Base-by-base conservation (phyloP, 1,140 invertebrate genomes). In the Colletes gigas region DNA sequence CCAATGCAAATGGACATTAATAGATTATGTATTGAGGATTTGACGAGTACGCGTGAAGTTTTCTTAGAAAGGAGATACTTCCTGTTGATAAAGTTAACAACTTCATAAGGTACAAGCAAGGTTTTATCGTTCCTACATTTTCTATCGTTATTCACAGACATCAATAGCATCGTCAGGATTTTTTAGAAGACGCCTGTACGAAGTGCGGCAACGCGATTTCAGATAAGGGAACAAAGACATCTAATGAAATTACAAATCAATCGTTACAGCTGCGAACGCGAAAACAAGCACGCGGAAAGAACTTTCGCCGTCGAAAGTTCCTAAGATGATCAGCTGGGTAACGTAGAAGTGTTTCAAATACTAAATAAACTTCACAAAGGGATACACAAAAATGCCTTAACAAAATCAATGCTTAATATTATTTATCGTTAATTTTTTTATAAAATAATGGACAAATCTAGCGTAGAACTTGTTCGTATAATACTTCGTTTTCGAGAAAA, bases 281-380 rank as follows among this genome's bases (percentile, higher is more conserved):
- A 87, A 86, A 84, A 87, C 74, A 66, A 75, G 82, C 82, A 41
- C 75, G 78, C 82, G 85, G 84, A 87, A 87, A 87, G 81, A 83
- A 87, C 85, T 87, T 86, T 84, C 85, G 82, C 84, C 82, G 75
- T 84, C 78, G 84, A 86, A 87, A 87, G 82, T 82, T 83, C 63
- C 82, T 30, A 83, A 83, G 63, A 83, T 68, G 81, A 83, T 83
- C 85, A 86, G 86, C 85, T 84, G 85, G 88, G 79, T 76, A 82
- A 82, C 79, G 54, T 81, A 55, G 73, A 87, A 80, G 83, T 83
- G 74, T 83, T 86, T 89, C 30, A 30, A 30, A 30, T 30, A 2
- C 30, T 30, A 30, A 30, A 30, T 30, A 30, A 30, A 30, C 30
- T 30, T 30, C 30, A 30, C 30, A 30, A 30, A 30, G 30, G 30